Base-by-base conservation (phyloP, 2,888 invertebrate species). In the Stegophylla sp. region DNA sequence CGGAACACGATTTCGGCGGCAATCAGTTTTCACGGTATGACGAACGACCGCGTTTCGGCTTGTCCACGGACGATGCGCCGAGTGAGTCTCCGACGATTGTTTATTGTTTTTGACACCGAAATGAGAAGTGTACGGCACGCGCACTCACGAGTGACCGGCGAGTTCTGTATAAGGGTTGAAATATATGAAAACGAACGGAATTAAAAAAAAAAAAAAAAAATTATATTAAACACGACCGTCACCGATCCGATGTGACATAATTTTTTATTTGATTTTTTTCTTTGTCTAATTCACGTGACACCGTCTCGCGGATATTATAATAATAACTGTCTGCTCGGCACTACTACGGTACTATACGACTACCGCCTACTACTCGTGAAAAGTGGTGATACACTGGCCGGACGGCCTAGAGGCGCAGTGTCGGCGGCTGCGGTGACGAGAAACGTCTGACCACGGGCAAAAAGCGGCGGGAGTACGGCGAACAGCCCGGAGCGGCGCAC, bases 381-480 rank as follows among this genome's bases (percentile, higher is more conserved):
- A 75, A 75, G 75, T 64, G 75, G 63, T 51, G 75, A 64, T 64
- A 51, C 75, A 75, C 75, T 75, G 64, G 45, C 53, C 41, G 51
- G 48, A 48, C 63, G 73, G 34, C 15, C 74, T 75, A 51, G 64
- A 51, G 64, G 75, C 73, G 13, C 59, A 59, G 41, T 28, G n/a
- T 17, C 53, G 51, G n/a, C 53, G 43, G 59, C 26, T 9, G 72
- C 64, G 53, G 74, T 66, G 20, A n/a, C n/a, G n/a, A n/a, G n/a
- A n/a, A 56, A 45, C 45, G 64, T 79, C 69, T 69, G 69, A 79
- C 77, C 77, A 79, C 77, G 77, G 77, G 77, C 77, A 34, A 69
- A 74, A 79, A 79, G 77, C 69, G 77, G 77, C 77, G 77, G 77
- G 77, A 79, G 77, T 69, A 20, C n/a, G 34, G 7, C 3, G 15